Percentiles rank a stretch among this genome's conserved stretches.
Evolutionary conservation across 2,888 invertebrate species (phyloP).

Genomic region (Agelastica alni): DNA sequence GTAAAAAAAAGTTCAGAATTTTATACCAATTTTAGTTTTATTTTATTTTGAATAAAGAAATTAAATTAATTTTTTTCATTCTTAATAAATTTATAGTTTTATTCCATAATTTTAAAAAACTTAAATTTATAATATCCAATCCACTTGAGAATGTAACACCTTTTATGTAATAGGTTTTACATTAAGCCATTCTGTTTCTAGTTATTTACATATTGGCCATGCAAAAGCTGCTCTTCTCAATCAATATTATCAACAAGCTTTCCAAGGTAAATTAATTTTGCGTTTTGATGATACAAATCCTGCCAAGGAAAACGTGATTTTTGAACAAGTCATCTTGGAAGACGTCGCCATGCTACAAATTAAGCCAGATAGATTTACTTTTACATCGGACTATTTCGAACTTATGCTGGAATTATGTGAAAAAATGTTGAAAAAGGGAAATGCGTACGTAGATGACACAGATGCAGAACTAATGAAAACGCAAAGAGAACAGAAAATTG

Average conservation of each 20-base stretch:
- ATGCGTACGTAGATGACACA: slow-evolving; percentile 96
- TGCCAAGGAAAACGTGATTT: slow-evolving; percentile 96
- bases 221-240: slow-evolving; percentile 98
- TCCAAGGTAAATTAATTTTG: slow-evolving; percentile 95
- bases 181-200: slow-evolving; percentile 44
- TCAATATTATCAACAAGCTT: slow-evolving; percentile 93
- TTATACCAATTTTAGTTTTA: no score
- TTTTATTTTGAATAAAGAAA: no score
- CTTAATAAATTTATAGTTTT: no score
- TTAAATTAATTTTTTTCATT: no score
- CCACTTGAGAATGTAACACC: neutral
- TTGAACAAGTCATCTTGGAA: slow-evolving; percentile 95
- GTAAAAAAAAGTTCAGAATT: no score
- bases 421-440: slow-evolving; percentile 81
- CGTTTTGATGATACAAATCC: slow-evolving; percentile 99
- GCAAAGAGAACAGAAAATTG: slow-evolving; percentile 86
- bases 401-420: slow-evolving; percentile 86
- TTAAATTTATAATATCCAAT: no score
- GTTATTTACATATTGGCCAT: slow-evolving; percentile 96
- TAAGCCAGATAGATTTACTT: slow-evolving; percentile 89
- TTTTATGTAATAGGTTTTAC: neutral
- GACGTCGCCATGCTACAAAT: slow-evolving; percentile 91
- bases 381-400: slow-evolving; percentile 97
- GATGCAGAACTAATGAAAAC: slow-evolving; percentile 93
- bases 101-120: no score